phyloP scores from a whole-genome alignment of 2,113 vertebrate genomes.

The Choloepus hoffmanni region DNA sequence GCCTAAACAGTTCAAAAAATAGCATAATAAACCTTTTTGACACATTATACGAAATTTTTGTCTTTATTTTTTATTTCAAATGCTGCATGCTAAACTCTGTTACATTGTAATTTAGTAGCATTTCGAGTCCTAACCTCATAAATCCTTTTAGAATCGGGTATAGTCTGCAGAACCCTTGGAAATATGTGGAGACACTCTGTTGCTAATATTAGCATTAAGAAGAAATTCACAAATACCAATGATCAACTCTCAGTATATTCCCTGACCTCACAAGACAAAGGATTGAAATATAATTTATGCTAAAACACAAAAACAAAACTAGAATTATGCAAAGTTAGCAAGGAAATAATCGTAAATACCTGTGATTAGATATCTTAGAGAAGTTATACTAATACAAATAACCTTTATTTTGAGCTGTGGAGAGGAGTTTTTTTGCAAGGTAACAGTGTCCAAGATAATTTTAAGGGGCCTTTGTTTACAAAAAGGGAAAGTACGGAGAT shows the following conservation, averaged over 20 bases:
- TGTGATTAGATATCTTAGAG: neutral
- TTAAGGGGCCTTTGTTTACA: neutral
- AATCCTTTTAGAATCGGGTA: neutral
- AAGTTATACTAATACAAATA: constrained; percentile 30
- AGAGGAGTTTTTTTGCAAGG: neutral
- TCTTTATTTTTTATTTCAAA: constrained; percentile 27
- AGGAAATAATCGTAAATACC: neutral
- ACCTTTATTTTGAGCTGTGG: constrained; percentile 6
- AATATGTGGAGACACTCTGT: neutral
- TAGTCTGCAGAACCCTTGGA: neutral
- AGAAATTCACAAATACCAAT: constrained; percentile 28
- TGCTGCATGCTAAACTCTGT: neutral
- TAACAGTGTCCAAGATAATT: neutral
- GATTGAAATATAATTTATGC: neutral
- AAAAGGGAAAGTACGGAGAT: neutral
- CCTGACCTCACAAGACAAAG: neutral
- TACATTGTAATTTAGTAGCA: neutral
- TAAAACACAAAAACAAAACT: neutral
- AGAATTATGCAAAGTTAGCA: neutral
- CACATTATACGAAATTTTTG: neutral
- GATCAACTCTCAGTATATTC: neutral
- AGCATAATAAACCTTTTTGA: neutral
- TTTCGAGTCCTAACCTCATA: neutral
- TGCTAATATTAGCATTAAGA: neutral
- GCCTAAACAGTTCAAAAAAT: neutral